phyloP scores from a whole-genome alignment of 2,888 invertebrate genomes.

The Temnothorax rugatulus region DNA sequence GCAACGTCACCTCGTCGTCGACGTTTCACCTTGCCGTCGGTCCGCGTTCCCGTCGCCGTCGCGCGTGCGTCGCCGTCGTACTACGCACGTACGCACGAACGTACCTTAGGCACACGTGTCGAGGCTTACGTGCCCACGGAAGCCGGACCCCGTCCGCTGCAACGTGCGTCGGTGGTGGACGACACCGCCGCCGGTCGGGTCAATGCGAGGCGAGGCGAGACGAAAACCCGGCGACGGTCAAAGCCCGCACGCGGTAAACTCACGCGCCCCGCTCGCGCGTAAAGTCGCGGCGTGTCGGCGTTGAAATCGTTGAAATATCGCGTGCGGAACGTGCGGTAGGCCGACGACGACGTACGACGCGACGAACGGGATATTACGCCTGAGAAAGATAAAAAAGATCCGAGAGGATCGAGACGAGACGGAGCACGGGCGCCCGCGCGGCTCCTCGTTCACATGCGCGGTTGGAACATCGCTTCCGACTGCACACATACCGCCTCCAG shows the following conservation, averaged over 20 bases:
- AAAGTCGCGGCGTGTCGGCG: background rate
- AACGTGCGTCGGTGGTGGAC: background rate
- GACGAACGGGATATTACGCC: constrained; percentile 1
- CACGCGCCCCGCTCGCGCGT: background rate
- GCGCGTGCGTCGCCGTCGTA: constrained; percentile 39
- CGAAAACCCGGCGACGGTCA: constrained; percentile 24
- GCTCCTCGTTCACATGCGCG: constrained; percentile 73
- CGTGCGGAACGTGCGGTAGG: too few relatives aligned
- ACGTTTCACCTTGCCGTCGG: constrained; percentile 15
- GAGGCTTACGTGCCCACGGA: constrained; percentile 1
- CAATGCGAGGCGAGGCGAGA: constrained; percentile 43
- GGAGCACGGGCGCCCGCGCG: constrained; percentile 67
- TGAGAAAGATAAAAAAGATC: background rate
- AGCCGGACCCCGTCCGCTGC: background rate
- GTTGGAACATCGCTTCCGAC: constrained; percentile 71
- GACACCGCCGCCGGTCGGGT: constrained; percentile 38
- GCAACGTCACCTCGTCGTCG: background rate
- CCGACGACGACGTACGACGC: background rate
- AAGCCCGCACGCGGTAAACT: background rate
- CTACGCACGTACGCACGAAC: background rate
- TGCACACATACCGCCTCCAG: constrained; percentile 55
- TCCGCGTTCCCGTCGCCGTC: constrained; percentile 26
- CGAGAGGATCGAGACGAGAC: constrained; percentile 35
- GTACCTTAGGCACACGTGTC: constrained; percentile 20
- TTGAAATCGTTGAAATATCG: background rate